Evolutionary conservation across 2,797 vertebrate genomes (phyloP), one percentile per base, ranked within the genome.

Genomic region (Chelon labrosus): DNA sequence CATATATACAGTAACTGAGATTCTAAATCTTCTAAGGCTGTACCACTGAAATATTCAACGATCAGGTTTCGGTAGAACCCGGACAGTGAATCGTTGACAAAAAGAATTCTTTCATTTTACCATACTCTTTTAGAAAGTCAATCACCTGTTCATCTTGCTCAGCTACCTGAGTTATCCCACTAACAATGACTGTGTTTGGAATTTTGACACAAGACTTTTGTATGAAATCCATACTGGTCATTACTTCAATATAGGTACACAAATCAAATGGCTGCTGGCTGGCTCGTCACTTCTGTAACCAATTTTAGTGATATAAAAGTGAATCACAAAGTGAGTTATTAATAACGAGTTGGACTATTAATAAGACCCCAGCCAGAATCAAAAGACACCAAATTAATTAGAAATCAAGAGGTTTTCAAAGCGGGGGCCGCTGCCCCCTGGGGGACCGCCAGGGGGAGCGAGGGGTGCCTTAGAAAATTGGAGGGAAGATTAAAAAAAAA

Each of bases 61-160:
- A 69, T 68, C 66, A 60, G 66, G 66, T 69, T 69, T 69, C 52
- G 7, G 1, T 39, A 16, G 8, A 69, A 42, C n/a, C 54, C 13
- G 3, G 49, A 46, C 3, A 2, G 9, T 13, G 12, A 37, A 25
- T 70, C 47, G 41, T 68, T 35, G 50, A 68, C 65, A 39, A 7
- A 10, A 63, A 39, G 31, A 4, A 6, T 4, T 54, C 16, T 55
- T 3, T 51, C 14, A 71, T 55, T 11, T 51, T 59, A 3, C 54
- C 67, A 53, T 77, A 56, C 7, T 19, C 0, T 37, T 77, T 72
- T 3, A 72, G 35, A 25, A 66, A 66, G 37, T 61, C 41, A 22
- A 60, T 37, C 0, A 77, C 52, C 13, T 76, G 31, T 7, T 70
- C 65, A 62, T 70, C 49, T 50, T 53, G 16, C 0, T 35, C 22